Evolutionary conservation across 2,113 vertebrate species (phyloP).

Genomic region (Phoenicopterus ruber): DNA sequence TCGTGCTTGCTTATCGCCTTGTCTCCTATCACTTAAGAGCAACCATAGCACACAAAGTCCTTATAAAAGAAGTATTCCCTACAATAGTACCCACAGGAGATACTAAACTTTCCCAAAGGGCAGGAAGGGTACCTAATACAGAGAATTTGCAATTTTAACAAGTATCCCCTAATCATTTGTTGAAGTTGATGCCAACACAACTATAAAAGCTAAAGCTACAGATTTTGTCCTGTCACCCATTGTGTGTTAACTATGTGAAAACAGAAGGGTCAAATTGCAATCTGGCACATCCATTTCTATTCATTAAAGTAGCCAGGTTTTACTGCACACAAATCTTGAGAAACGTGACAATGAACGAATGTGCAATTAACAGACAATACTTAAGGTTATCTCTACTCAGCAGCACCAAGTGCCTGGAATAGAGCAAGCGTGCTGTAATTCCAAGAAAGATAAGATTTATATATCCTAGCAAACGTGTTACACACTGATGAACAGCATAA

Average conservation of each 20-base stretch:
- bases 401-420: constrained; percentile 55
- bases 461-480: constrained; percentile 46
- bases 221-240: not conserved
- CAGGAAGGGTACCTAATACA: not conserved
- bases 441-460: constrained; percentile 64
- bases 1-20: not conserved
- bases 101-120: not conserved
- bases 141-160: not conserved
- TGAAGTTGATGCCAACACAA: not conserved
- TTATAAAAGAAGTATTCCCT: not conserved
- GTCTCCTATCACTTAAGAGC: not conserved
- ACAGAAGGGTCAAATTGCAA: not conserved
- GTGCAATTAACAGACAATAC: constrained; percentile 49
- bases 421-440: constrained; percentile 26
- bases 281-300: not conserved
- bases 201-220: not conserved
- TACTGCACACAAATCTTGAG: constrained; percentile 32
- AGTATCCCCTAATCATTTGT: not conserved
- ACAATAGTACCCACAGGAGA: not conserved
- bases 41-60: not conserved
- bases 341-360: constrained; percentile 14
- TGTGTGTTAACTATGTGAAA: not conserved
- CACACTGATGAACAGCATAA: constrained; percentile 60
- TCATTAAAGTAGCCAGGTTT: constrained; percentile 11
- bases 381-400: constrained; percentile 57